Conservation (phyloP, 2,113 vertebrate species). For the Ornithorhynchus anatinus region DNA sequence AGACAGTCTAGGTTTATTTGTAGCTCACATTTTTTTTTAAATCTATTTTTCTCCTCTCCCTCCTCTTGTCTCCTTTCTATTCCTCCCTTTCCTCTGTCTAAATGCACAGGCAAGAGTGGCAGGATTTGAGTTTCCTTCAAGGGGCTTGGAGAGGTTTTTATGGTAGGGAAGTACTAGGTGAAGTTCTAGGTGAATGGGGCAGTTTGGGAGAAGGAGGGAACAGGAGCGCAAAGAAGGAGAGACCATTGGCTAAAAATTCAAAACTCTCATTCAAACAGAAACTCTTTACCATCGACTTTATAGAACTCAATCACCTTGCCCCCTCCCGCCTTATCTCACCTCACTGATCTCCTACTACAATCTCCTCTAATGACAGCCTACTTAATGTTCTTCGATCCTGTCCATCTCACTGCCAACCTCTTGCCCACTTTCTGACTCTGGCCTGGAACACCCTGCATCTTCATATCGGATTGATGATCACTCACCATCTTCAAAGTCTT, state of each 20-base stretch:
- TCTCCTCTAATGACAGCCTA: no score
- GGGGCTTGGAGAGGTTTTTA: rapidly evolving
- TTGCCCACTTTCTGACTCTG: no score
- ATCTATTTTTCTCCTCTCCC: rapidly evolving
- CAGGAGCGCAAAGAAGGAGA: not conserved
- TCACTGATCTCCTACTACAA: no score
- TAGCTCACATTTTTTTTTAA: not conserved
- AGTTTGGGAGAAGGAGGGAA: not conserved
- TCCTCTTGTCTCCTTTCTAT: no score
- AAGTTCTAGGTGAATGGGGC: not conserved
- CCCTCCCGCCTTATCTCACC: no score
- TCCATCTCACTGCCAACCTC: no score
- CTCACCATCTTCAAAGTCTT: no score
- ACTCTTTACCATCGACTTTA: no score
- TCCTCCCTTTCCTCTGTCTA: rapidly evolving
- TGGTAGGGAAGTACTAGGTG: rapidly evolving
- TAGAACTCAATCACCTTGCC: no score
- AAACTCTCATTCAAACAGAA: not conserved
- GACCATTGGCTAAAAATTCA: not conserved
- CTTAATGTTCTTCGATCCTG: no score
- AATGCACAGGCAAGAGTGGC: rapidly evolving
- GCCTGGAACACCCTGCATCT: no score
- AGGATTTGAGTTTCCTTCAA: rapidly evolving
- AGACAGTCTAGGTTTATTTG: not conserved
- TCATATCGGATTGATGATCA: no score